Evolutionary conservation across 2,797 vertebrate species (phyloP).

Genomic region (Malurus leucopterus): DNA sequence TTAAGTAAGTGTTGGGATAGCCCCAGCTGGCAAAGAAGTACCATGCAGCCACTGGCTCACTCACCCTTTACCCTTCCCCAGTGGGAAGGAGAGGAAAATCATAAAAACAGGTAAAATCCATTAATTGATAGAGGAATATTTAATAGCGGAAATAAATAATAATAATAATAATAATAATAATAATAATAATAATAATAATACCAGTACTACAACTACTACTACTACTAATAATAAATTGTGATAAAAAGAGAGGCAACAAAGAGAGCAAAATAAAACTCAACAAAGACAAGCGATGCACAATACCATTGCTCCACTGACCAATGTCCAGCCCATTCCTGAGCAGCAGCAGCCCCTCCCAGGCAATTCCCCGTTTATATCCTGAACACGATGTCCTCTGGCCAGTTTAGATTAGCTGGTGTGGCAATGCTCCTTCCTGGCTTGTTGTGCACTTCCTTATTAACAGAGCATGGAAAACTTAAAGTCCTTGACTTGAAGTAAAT

Average conservation of each 20-base stretch:
- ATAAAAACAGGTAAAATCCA: neutral
- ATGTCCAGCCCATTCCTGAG: neutral
- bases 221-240: too few relatives aligned
- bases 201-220: too few relatives aligned
- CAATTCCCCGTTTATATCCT: neutral
- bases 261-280: neutral
- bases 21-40: neutral
- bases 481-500: neutral
- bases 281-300: neutral
- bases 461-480: neutral
- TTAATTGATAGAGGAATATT: rapidly evolving
- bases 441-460: neutral
- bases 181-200: neutral
- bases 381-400: neutral
- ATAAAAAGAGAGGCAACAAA: neutral
- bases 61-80: neutral
- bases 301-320: neutral
- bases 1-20: neutral
- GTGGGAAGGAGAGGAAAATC: neutral
- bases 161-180: neutral
- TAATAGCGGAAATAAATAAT: neutral
- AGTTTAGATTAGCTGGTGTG: neutral
- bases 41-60: neutral
- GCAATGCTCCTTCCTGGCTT: neutral
- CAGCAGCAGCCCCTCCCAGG: neutral